phyloP scores from a whole-genome alignment of 2,797 vertebrate genomes.

The Carduelis carduelis region DNA sequence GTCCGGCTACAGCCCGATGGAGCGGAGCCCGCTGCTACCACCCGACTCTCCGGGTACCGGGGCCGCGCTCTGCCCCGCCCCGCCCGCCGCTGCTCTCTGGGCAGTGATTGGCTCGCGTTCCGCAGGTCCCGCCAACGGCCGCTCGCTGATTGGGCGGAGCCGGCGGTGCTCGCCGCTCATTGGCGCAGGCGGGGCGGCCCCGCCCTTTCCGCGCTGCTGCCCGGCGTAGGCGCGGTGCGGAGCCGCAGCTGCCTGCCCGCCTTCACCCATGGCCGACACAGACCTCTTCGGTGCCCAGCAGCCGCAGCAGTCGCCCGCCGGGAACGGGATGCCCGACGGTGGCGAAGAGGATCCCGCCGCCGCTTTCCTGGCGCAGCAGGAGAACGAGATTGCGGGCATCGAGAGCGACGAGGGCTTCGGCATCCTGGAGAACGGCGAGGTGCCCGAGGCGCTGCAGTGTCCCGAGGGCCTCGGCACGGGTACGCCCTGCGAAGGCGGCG shows the following conservation, averaged over 20 bases:
- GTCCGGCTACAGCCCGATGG: rapidly evolving
- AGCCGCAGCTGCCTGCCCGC: neutral
- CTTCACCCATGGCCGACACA: neutral
- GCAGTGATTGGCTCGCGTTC: neutral
- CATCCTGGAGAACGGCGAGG: slow-evolving; percentile 90
- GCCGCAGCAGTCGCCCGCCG: neutral
- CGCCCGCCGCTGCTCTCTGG: neutral
- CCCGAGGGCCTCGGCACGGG: neutral
- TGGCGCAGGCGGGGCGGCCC: neutral
- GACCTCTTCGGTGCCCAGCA: slow-evolving; percentile 54
- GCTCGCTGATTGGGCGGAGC: neutral
- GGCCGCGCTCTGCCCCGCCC: neutral
- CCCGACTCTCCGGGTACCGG: neutral
- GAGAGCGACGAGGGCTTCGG: slow-evolving; percentile 94
- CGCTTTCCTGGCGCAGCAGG: slow-evolving; percentile 92
- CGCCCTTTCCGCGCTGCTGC: neutral
- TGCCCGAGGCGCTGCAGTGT: slow-evolving; percentile 78
- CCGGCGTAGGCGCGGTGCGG: neutral
- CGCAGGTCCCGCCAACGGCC: rapidly evolving
- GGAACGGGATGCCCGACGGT: slow-evolving; percentile 77
- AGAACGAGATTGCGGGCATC: slow-evolving; percentile 94
- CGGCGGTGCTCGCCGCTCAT: neutral
- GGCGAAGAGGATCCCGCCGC: slow-evolving; percentile 91
- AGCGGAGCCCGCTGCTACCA: rapidly evolving
- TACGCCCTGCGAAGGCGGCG: neutral